Conservation (phyloP, 2,888 invertebrate species). For the Notodonta ziczac region DNA sequence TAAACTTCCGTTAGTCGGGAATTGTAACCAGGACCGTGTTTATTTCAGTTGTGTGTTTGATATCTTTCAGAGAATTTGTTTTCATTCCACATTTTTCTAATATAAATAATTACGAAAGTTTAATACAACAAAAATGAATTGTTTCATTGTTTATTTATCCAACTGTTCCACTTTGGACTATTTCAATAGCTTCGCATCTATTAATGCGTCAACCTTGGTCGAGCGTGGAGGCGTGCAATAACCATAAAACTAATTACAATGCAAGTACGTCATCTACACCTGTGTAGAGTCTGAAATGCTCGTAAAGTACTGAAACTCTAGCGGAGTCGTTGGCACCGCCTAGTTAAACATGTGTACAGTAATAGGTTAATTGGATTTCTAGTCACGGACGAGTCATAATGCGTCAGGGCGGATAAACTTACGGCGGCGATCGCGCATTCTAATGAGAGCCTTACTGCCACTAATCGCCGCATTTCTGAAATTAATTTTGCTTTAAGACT, state of each 20-base stretch:
- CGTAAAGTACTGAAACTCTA: not conserved
- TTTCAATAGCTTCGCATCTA: too few relatives aligned
- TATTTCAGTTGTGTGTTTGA: not conserved
- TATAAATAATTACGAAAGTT: too few relatives aligned
- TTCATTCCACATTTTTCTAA: too few relatives aligned
- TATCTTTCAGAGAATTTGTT: too few relatives aligned
- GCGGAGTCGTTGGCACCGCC: slow-evolving; percentile 1
- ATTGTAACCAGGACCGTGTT: not conserved
- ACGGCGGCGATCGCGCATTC: slow-evolving; percentile 38
- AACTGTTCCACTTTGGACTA: too few relatives aligned
- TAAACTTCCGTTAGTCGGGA: not conserved
- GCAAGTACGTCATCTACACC: not conserved
- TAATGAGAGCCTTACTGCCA: slow-evolving; percentile 33
- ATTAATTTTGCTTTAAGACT: slow-evolving; percentile 32
- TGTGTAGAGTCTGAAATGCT: not conserved
- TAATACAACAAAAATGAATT: too few relatives aligned
- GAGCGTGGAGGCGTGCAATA: too few relatives aligned
- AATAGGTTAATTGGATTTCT: slow-evolving; percentile 48
- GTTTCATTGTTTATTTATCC: too few relatives aligned
- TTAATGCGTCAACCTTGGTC: too few relatives aligned
- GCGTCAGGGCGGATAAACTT: slow-evolving; percentile 59
- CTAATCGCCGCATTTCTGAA: slow-evolving; percentile 34
- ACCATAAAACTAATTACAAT: not conserved
- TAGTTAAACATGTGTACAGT: slow-evolving; percentile 15
- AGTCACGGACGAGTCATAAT: slow-evolving; percentile 59